Conservation (phyloP, 2,797 vertebrate species). For the Pterois miles region DNA sequence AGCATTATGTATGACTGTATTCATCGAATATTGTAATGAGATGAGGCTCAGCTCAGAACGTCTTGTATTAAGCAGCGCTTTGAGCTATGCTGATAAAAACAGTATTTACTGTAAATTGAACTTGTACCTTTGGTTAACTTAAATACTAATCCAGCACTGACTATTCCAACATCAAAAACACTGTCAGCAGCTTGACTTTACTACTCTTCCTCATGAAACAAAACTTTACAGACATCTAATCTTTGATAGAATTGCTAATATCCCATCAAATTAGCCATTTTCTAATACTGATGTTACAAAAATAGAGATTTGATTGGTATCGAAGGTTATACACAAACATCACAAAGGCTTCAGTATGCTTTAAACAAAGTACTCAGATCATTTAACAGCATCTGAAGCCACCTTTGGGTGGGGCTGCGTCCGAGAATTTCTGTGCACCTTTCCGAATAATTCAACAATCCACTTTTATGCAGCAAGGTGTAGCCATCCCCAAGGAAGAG, state of each 20-base stretch:
- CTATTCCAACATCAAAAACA: constrained; percentile 16
- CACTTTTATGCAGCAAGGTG: neutral
- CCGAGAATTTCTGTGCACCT: neutral
- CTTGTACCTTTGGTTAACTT: constrained; percentile 43
- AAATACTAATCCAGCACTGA: constrained; percentile 5
- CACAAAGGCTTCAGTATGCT: neutral
- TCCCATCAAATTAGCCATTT: constrained; percentile 2
- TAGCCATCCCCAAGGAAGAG: no score
- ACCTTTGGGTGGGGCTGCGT: neutral
- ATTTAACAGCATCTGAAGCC: constrained; percentile 8
- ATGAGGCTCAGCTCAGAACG: neutral
- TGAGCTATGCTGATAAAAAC: neutral
- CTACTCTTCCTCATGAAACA: neutral
- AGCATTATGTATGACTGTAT: neutral
- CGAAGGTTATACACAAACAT: constrained; percentile 14
- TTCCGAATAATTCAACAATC: neutral
- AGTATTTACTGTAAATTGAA: constrained; percentile 9
- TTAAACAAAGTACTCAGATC: constrained; percentile 2
- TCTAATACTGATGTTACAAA: constrained; percentile 32
- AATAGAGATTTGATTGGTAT: constrained; percentile 35
- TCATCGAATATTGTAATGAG: neutral
- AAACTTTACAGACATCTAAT: constrained; percentile 2
- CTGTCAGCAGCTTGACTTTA: neutral
- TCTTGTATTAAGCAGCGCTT: neutral
- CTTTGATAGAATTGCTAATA: constrained; percentile 54